A percentile compares a stretch with the other conserved stretches of the same genome.
These are phyloP conservation scores for Hirudo medicinalis DNA, from an alignment of 1,140 invertebrate genomes.

Conservation along the genomic window DNA sequence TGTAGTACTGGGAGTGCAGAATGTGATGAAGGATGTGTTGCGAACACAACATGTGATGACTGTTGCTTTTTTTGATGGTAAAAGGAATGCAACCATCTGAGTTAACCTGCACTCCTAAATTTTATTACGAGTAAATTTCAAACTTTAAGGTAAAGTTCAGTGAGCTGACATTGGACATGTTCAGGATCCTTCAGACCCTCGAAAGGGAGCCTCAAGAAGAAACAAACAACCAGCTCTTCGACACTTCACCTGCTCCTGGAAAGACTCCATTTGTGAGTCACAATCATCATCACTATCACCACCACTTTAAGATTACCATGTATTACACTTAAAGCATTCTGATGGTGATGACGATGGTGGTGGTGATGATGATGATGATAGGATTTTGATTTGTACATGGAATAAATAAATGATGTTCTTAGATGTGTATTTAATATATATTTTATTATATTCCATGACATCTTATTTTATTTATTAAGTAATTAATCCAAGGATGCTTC, in stretches of 20 bases:
- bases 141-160: conserved; percentile 73
- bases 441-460: conserved; percentile 3
- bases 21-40: too few relatives aligned
- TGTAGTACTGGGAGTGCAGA: too few relatives aligned
- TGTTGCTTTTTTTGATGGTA: too few relatives aligned
- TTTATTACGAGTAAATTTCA: background rate
- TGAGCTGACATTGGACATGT: conserved; percentile 95
- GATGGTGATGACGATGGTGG: background rate
- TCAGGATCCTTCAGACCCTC: conserved; percentile 83
- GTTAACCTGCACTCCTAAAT: too few relatives aligned
- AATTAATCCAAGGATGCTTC: conserved; percentile 15
- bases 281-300: background rate
- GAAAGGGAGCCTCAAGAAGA: conserved; percentile 80
- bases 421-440: background rate
- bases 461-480: too few relatives aligned
- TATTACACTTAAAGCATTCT: too few relatives aligned
- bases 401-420: background rate
- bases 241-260: conserved; percentile 69
- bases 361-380: too few relatives aligned
- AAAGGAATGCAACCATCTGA: too few relatives aligned
- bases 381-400: background rate
- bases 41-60: too few relatives aligned
- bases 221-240: conserved; percentile 58
- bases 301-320: too few relatives aligned
- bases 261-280: conserved; percentile 47